These are phyloP conservation scores for Pomatorhinus ruficollis DNA, from an alignment of 2,113 vertebrate species.

Conservation along the genomic window DNA sequence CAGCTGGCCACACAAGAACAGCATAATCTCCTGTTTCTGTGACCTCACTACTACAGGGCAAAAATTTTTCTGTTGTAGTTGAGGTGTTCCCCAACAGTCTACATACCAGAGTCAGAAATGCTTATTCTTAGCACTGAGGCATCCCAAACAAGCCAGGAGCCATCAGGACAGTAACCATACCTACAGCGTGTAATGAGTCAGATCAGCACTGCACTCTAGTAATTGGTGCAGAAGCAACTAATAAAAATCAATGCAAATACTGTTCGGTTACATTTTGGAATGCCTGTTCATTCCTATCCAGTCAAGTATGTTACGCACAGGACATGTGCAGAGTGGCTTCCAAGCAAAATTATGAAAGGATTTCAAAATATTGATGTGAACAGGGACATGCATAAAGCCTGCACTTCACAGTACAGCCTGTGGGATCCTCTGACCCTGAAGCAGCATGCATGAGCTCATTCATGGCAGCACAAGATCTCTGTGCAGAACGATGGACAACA, in stretches of 20 bases:
- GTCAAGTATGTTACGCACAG: background rate
- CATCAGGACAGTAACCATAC: background rate
- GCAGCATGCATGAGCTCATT: rapidly evolving
- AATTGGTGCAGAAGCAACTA: background rate
- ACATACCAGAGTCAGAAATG: background rate
- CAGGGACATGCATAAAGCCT: background rate
- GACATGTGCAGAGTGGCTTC: background rate
- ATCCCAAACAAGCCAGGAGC: background rate
- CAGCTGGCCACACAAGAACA: background rate
- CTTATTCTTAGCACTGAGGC: background rate
- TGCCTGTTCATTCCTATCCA: background rate
- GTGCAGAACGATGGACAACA: rapidly evolving
- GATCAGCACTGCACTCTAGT: background rate
- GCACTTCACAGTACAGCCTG: rapidly evolving
- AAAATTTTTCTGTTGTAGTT: background rate
- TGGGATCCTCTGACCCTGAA: background rate
- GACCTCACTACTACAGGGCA: background rate
- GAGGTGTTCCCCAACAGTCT: background rate
- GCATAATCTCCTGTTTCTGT: background rate
- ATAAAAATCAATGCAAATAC: background rate
- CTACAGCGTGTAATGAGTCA: background rate
- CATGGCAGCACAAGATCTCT: background rate
- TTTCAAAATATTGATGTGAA: background rate
- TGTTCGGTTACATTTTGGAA: background rate
- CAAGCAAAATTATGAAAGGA: background rate